These are phyloP conservation scores for Cariama cristata DNA, from an alignment of 2,113 vertebrate genomes.

Conservation along the genomic window DNA sequence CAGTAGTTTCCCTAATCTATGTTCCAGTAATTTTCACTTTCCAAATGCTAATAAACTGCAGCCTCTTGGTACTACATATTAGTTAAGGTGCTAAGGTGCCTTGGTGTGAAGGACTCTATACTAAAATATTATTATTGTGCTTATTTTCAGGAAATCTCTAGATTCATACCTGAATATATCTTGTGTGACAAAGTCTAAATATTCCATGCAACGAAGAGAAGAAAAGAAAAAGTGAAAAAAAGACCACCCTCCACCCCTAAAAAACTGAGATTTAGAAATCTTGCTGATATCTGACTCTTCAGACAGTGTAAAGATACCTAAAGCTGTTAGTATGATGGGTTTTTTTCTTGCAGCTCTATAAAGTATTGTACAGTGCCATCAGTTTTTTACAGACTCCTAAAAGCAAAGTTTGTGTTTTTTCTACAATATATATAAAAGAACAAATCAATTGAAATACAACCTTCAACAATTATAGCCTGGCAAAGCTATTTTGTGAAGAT, in stretches of 20 bases:
- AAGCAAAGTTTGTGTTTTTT: neutral
- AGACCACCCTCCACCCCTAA: fast-evolving
- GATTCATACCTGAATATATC: neutral
- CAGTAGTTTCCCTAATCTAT: neutral
- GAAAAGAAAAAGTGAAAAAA: neutral
- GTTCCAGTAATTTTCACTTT: neutral
- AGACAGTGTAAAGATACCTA: neutral
- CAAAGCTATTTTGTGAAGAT: neutral
- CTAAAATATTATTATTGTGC: neutral
- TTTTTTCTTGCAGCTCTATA: neutral
- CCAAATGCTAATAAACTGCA: neutral
- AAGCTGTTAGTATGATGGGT: neutral
- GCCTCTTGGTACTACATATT: neutral
- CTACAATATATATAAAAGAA: neutral
- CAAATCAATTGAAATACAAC: neutral
- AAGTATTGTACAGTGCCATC: neutral
- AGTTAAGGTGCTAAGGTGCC: neutral
- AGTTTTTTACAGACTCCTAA: neutral
- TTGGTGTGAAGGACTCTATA: neutral
- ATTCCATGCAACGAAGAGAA: neutral
- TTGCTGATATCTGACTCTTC: neutral
- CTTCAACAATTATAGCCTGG: neutral
- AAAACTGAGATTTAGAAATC: fast-evolving
- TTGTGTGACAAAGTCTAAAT: neutral
- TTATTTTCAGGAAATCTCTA: neutral